phyloP scores from a whole-genome alignment of 2,113 vertebrate genomes.

The Anoplopoma fimbria region DNA sequence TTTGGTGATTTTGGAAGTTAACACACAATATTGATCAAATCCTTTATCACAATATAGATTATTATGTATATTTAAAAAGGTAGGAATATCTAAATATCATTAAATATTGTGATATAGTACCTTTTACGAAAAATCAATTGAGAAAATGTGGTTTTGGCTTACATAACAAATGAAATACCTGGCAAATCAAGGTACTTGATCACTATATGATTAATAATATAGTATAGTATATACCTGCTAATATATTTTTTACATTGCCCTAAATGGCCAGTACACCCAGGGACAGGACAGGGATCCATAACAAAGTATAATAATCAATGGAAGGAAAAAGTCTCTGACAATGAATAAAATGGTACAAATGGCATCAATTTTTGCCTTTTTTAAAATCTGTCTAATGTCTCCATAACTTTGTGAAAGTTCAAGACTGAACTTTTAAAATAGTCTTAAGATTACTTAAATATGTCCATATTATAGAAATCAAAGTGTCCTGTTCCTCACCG shows the following conservation, averaged over 20 bases:
- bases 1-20: too few relatives aligned
- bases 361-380: background rate
- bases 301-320: background rate
- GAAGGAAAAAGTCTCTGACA: background rate
- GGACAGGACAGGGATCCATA: background rate
- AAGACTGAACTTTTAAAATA: background rate
- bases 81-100: background rate
- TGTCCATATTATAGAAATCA: background rate
- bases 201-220: background rate
- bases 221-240: background rate
- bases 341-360: background rate
- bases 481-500: conserved; percentile 82
- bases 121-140: background rate
- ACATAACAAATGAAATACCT: background rate
- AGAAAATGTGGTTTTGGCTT: background rate
- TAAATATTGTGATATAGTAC: background rate
- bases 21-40: background rate
- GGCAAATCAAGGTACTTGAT: background rate
- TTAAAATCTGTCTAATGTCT: background rate
- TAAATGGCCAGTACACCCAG: background rate
- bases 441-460: background rate
- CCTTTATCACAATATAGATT: background rate
- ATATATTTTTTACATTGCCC: background rate
- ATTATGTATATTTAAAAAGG: background rate
- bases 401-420: background rate